Evolutionary conservation across 2,113 vertebrate genomes (phyloP), one percentile per base, ranked within the genome.

Genomic region (Reinhardtius hippoglossoides): DNA sequence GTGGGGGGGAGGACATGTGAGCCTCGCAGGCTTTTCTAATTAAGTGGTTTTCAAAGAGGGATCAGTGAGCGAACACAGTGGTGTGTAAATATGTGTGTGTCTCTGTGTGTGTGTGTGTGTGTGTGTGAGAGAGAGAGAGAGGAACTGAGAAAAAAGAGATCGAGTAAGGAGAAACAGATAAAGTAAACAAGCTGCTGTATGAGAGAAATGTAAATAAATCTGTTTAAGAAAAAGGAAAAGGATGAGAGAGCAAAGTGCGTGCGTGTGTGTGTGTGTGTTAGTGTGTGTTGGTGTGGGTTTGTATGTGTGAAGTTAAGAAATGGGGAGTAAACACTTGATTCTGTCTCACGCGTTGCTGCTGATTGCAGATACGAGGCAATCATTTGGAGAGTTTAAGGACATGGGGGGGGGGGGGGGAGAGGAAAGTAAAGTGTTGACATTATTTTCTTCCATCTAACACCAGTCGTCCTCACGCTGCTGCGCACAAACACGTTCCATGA

Each of bases 41-140:
- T 80, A 86, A 88, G 81, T 75, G 85, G 35, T 88, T 89, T 89
- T 89, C 81, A 84, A 81, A 91, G 79, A 65, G 71, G 61, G 79
- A 80, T 87, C 85, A 85, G 78, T 58, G 65, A 65, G 4, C 24
- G 67, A 82, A 80, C 83, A 78, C 26, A 60, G 80, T 64, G 66
- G 67, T 71, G 60, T 79, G 87, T 73, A 84, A 88, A 87, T 87
- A 80, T 74, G 66, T 77, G 58, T 76, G 3, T 50, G 13, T 48
- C 13, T 64, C 8, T 48, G 27, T 48, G 42, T 52, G 27, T 31
- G 27, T 7, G 27, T 31, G 27, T 31, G 27, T 31, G 27, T 31
- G 27, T 31, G 27, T 31, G 27, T 31, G 27, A 5, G 59, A 57
- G 9, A 1, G 50, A 1, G 20, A 23, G 37, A 21, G 20, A 40